These are phyloP conservation scores for Emydura subglobosa DNA, from an alignment of 2,113 vertebrate species.

Conservation along the genomic window DNA sequence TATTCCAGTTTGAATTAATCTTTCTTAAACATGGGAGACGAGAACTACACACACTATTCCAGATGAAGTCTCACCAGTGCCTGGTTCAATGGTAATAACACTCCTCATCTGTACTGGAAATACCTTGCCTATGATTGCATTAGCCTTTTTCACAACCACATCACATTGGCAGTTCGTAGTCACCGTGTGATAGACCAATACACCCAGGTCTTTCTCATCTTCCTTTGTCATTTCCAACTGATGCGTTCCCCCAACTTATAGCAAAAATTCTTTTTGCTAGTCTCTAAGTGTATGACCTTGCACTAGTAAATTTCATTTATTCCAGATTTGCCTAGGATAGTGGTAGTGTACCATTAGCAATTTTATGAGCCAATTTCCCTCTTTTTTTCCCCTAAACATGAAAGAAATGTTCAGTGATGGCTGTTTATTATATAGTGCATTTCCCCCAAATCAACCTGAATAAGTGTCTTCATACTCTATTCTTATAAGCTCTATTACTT, in stretches of 20 bases:
- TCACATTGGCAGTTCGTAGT: background rate
- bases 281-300: background rate
- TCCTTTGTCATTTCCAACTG: background rate
- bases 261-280: background rate
- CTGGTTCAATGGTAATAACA: background rate
- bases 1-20: background rate
- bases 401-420: background rate
- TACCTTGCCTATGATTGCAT: background rate
- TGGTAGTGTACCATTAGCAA: background rate
- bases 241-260: background rate
- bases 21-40: background rate
- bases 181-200: background rate
- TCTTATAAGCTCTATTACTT: background rate
- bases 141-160: background rate
- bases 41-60: background rate
- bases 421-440: background rate
- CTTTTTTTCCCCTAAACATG: background rate
- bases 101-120: background rate
- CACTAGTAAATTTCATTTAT: background rate
- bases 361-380: background rate
- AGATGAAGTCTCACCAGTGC: background rate
- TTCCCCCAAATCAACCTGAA: background rate
- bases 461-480: background rate
- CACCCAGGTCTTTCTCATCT: background rate
- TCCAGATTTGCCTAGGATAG: background rate